Evolutionary conservation across 2,797 vertebrate genomes (phyloP).

Genomic region (Platalea minor): DNA sequence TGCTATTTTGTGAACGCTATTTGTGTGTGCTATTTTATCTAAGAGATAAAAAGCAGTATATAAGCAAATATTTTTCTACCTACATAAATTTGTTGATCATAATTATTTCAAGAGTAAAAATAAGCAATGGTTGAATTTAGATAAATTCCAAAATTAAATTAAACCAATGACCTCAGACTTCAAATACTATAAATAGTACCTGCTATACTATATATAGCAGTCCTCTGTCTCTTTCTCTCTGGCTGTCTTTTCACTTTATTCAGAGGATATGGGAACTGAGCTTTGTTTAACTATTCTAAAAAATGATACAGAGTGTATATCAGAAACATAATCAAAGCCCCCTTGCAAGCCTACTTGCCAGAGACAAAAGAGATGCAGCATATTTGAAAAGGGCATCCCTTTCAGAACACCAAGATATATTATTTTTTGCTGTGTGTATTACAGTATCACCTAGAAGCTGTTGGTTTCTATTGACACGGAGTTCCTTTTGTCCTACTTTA

Average conservation of each 20-base stretch:
- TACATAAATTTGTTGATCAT: background rate
- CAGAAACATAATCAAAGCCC: background rate
- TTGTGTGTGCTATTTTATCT: background rate
- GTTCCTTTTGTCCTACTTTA: background rate
- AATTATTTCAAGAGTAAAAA: background rate
- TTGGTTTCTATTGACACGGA: background rate
- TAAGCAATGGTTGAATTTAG: background rate
- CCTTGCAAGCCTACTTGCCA: background rate
- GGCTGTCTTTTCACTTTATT: background rate
- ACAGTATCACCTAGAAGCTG: background rate
- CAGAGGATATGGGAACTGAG: background rate
- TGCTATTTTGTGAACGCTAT: background rate
- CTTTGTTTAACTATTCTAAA: background rate
- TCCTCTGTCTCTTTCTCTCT: background rate
- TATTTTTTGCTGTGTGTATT: background rate
- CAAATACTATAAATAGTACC: background rate
- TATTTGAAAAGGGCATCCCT: conserved; percentile 15
- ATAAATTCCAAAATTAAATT: background rate
- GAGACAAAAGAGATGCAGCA: conserved; percentile 12
- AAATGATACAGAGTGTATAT: background rate
- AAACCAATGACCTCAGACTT: background rate
- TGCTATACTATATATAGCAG: background rate
- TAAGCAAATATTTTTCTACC: background rate
- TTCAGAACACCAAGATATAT: background rate
- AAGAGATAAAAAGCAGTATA: background rate